Percentiles rank a stretch among this genome's conserved stretches.
phyloP scores from a whole-genome alignment of 2,797 vertebrate species.

The Manis crassicaudata region DNA sequence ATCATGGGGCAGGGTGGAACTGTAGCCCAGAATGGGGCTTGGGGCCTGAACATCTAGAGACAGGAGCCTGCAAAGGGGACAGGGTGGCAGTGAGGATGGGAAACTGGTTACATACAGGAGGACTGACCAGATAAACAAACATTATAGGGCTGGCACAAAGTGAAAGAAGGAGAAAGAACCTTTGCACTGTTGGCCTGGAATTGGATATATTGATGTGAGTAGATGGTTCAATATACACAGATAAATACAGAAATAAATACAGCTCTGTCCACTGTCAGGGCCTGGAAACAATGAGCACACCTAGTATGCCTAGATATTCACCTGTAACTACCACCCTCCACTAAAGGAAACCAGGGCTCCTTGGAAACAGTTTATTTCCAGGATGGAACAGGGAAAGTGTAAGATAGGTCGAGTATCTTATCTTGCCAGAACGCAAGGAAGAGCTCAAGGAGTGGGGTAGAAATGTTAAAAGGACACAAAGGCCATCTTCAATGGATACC shows the following conservation, averaged over 20 bases:
- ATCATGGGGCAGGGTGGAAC: no score
- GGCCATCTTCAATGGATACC: neutral
- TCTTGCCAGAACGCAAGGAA: neutral
- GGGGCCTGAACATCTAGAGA: neutral
- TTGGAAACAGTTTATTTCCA: neutral
- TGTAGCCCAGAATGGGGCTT: neutral
- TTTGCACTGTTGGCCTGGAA: neutral
- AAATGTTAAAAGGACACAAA: neutral
- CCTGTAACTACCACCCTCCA: neutral
- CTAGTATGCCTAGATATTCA: neutral
- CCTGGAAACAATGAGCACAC: neutral
- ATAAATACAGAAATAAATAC: neutral
- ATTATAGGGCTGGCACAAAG: neutral
- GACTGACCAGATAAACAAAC: neutral
- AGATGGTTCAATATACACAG: neutral
- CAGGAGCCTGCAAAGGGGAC: neutral
- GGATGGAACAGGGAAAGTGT: neutral
- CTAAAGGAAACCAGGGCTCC: neutral
- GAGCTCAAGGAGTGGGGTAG: neutral
- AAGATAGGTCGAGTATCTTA: neutral
- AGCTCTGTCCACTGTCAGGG: neutral
- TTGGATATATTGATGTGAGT: neutral
- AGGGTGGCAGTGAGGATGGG: neutral
- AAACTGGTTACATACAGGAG: neutral
- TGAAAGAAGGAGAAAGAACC: neutral